Conservation (phyloP, 2,113 vertebrate species). For the Pterocles gutturalis region DNA sequence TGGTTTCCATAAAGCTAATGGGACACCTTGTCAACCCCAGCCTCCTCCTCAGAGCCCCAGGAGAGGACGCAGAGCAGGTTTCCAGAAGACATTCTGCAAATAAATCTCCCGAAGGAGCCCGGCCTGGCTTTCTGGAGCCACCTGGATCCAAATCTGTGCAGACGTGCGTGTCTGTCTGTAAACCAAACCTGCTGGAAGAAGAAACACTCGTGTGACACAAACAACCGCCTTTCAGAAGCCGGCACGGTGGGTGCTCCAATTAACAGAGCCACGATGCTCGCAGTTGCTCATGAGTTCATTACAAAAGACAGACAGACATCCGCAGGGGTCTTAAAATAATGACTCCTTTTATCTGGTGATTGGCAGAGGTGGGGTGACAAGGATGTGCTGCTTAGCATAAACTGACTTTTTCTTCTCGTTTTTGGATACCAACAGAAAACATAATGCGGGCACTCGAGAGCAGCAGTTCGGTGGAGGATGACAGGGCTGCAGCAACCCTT, state of each 20-base stretch:
- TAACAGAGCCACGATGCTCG: slow-evolving; percentile 11
- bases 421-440: neutral
- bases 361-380: slow-evolving; percentile 53
- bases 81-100: neutral
- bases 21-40: neutral
- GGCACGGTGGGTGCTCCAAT: slow-evolving; percentile 67
- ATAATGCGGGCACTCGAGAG: rapidly evolving
- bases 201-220: neutral
- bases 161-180: rapidly evolving
- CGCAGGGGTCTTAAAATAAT: slow-evolving; percentile 71
- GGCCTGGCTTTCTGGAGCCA: slow-evolving; percentile 3
- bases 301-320: slow-evolving; percentile 69
- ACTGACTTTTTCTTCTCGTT: neutral
- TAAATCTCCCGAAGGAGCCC: neutral
- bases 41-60: neutral
- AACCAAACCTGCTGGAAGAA: slow-evolving; percentile 16
- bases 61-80: neutral
- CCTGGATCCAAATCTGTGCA: neutral
- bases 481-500: neutral
- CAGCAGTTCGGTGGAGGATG: rapidly evolving
- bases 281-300: slow-evolving; percentile 52
- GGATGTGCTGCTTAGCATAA: slow-evolving; percentile 60
- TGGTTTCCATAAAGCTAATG: neutral
- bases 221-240: neutral
- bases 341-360: slow-evolving; percentile 61